phyloP scores from a whole-genome alignment of 1,140 invertebrate genomes.

The Bombus soroeensis region DNA sequence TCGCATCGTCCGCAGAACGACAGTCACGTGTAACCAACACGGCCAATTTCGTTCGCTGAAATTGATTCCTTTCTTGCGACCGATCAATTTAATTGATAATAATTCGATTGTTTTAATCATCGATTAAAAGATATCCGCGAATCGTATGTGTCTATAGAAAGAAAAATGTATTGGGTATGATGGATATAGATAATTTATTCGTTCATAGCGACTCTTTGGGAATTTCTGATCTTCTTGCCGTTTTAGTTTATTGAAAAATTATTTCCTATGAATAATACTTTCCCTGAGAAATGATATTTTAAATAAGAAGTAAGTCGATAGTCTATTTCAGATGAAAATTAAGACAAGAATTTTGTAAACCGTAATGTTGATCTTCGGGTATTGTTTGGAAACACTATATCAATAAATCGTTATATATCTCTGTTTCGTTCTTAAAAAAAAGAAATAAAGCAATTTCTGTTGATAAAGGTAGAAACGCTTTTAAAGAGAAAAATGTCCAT shows the following conservation, averaged over 20 bases:
- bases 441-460: neutral
- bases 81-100: constrained; percentile 53
- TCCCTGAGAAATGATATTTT: no score
- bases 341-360: no score
- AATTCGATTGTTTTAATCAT: constrained; percentile 35
- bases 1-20: constrained; percentile 29
- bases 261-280: no score
- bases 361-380: no score
- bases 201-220: neutral
- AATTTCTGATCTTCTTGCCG: no score
- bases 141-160: neutral
- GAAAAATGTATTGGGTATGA: neutral
- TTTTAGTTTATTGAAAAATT: neutral
- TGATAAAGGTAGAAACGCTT: neutral
- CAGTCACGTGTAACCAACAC: neutral
- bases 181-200: neutral
- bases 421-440: neutral
- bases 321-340: no score
- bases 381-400: no score
- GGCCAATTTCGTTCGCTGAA: constrained; percentile 44
- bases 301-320: no score
- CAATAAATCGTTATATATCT: no score
- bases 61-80: constrained; percentile 27
- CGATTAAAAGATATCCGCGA: neutral
- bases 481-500: no score